Evolutionary conservation across 2,888 invertebrate genomes (phyloP).

Genomic region (Parnassius smintheus): DNA sequence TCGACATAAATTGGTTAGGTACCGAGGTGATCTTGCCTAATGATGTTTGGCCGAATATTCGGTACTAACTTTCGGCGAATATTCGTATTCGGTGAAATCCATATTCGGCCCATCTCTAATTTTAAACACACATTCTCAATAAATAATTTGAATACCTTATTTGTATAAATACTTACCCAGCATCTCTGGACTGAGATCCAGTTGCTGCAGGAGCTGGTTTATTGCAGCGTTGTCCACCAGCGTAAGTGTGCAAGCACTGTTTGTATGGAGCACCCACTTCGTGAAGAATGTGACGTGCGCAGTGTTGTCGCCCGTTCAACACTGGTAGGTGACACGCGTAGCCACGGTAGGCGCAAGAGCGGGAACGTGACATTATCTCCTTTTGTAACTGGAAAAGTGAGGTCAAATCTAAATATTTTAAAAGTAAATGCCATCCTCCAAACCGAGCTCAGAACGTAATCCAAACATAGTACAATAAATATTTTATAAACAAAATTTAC

Average conservation of each 20-base stretch:
- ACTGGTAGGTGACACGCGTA: conserved; percentile 85
- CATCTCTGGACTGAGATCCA: conserved; percentile 38
- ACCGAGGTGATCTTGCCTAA: too few species aligned
- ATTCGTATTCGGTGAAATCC: too few species aligned
- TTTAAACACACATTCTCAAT: too few species aligned
- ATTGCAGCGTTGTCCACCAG: conserved; percentile 87
- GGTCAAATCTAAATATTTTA: not conserved
- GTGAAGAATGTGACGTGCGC: conserved; percentile 89
- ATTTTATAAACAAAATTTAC: too few species aligned
- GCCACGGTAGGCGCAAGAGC: conserved; percentile 82
- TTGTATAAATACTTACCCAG: conserved; percentile 10
- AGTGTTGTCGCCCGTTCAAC: conserved; percentile 88
- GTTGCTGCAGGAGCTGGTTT: conserved; percentile 83
- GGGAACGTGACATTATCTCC: conserved; percentile 82
- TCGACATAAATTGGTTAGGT: too few species aligned
- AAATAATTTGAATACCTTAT: too few species aligned
- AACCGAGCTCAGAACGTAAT: not conserved
- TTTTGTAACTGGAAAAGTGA: conserved; percentile 75
- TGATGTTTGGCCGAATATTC: too few species aligned
- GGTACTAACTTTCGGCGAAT: too few species aligned
- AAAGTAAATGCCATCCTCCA: too few species aligned
- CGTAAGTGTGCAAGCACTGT: conserved; percentile 86
- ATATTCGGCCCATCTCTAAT: too few species aligned
- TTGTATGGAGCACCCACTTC: conserved; percentile 92
- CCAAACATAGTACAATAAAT: too few species aligned